Conservation (phyloP, 2,888 invertebrate species). For the Leptopterna dolabrata region DNA sequence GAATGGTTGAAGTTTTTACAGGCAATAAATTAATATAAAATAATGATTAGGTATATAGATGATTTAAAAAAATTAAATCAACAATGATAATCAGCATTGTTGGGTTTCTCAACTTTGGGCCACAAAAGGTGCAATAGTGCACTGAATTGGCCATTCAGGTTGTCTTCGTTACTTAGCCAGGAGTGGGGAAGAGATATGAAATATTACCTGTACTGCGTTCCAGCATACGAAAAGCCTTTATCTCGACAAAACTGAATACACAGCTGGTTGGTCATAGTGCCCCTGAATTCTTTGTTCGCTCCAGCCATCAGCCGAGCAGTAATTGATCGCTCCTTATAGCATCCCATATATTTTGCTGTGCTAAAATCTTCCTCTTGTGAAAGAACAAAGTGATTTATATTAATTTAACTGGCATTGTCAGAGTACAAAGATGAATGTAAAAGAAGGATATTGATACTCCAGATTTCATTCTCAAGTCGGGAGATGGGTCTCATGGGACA, state of each 20-base stretch:
- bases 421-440: not conserved
- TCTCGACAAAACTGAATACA: constrained; percentile 54
- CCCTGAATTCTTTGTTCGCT: constrained; percentile 54
- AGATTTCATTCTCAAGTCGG: no score
- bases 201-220: constrained; percentile 57
- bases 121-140: no score
- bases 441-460: no score
- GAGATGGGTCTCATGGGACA: no score
- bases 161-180: no score
- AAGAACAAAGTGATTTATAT: not conserved
- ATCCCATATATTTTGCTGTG: constrained; percentile 58
- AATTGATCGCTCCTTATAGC: constrained; percentile 59
- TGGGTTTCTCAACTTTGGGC: not conserved
- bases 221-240: constrained; percentile 56
- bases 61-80: no score
- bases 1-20: no score
- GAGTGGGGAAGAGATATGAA: not conserved
- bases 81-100: no score
- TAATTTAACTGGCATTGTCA: no score
- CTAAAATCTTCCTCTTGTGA: constrained; percentile 31
- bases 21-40: no score
- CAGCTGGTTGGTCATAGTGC: constrained; percentile 58
- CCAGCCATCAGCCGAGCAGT: constrained; percentile 60
- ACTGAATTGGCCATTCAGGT: no score
- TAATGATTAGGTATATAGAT: no score